Conservation (phyloP, 1,140 invertebrate species). For the Lepidurus apus region DNA sequence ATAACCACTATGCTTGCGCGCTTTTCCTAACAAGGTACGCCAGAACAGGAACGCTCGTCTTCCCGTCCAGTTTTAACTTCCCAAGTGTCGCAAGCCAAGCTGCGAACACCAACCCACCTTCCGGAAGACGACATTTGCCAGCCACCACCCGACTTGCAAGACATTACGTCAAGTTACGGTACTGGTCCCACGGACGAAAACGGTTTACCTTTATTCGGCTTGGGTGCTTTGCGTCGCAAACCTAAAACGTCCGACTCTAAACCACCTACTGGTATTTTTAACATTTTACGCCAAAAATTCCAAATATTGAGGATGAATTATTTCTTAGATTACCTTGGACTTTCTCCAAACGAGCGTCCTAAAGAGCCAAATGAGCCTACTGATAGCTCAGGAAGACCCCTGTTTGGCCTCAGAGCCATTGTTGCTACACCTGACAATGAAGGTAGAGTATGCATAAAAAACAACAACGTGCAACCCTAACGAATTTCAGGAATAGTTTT, state of each 20-base stretch:
- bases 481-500: neutral
- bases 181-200: conserved; percentile 71
- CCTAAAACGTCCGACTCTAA: conserved; percentile 24
- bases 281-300: neutral
- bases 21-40: neutral
- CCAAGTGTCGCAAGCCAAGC: conserved; percentile 29
- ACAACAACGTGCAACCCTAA: neutral
- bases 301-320: neutral
- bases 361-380: conserved; percentile 23
- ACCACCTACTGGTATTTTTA: neutral
- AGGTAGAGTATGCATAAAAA: neutral
- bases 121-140: conserved; percentile 31
- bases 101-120: conserved; percentile 14
- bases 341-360: neutral
- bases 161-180: conserved; percentile 72
- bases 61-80: conserved; percentile 20
- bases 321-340: neutral
- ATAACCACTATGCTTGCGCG: no score
- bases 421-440: neutral
- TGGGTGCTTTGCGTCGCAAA: conserved; percentile 56
- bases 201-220: conserved; percentile 66
- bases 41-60: neutral
- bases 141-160: conserved; percentile 47
- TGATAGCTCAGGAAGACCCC: conserved; percentile 35
- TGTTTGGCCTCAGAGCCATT: conserved; percentile 34